A percentile compares a stretch with the other conserved stretches of the same genome.
phyloP scores from a whole-genome alignment of 2,113 vertebrate genomes.

The Puma concolor region DNA sequence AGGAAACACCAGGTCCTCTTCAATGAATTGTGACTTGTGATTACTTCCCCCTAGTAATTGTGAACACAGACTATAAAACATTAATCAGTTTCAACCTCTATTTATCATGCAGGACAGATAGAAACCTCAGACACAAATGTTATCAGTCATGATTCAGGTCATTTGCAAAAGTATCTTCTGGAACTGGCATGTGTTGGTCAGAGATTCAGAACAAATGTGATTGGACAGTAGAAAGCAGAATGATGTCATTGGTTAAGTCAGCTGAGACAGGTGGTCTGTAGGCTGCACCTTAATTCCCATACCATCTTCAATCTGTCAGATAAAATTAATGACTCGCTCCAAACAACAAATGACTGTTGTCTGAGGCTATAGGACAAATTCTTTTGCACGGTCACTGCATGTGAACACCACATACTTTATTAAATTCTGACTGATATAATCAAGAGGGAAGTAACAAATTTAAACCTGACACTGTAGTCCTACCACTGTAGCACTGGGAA shows the following conservation, averaged over 20 bases:
- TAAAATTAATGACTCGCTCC: constrained; percentile 81
- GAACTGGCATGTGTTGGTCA: constrained; percentile 9
- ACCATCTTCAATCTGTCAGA: constrained; percentile 83
- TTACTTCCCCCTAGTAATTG: constrained; percentile 71
- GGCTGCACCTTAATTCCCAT: constrained; percentile 58
- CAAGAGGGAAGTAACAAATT: constrained; percentile 68
- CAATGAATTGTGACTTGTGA: constrained; percentile 75
- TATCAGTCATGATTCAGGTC: constrained; percentile 36
- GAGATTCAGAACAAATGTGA: constrained; percentile 74
- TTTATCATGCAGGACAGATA: constrained; percentile 60
- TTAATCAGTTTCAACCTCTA: constrained; percentile 66
- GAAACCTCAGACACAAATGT: constrained; percentile 42
- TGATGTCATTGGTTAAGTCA: constrained; percentile 80
- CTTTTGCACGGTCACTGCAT: constrained; percentile 77
- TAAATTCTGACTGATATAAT: constrained; percentile 72
- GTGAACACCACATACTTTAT: constrained; percentile 61
- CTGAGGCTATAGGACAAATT: constrained; percentile 69
- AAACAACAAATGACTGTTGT: constrained; percentile 77
- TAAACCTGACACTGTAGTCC: background rate
- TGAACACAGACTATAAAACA: constrained; percentile 71
- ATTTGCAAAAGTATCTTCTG: constrained; percentile 69
- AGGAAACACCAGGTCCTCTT: constrained; percentile 67
- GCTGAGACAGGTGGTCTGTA: constrained; percentile 77
- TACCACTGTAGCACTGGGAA: background rate
- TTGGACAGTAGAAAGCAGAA: constrained; percentile 79